phyloP scores from a whole-genome alignment of 2,888 invertebrate species.

The Hydroisotoma schaefferi region DNA sequence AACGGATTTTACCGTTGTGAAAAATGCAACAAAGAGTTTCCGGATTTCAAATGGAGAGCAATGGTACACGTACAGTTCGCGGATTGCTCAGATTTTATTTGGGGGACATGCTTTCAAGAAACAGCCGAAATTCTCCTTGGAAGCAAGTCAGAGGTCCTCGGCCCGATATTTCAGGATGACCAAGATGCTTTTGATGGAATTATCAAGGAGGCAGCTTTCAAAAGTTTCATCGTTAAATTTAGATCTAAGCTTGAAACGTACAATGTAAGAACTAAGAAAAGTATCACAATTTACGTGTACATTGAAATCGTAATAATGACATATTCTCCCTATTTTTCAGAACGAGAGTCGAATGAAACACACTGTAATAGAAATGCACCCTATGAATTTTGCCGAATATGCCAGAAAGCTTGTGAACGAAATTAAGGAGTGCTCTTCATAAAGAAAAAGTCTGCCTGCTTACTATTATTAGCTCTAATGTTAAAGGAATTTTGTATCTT shows the following conservation, averaged over 20 bases:
- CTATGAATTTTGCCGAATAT: constrained; percentile 73
- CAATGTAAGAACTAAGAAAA: constrained; percentile 83
- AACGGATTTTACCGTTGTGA: constrained; percentile 90
- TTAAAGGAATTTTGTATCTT: too few relatives aligned
- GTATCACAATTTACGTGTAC: too few relatives aligned
- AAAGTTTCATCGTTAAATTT: constrained; percentile 74
- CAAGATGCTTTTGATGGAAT: constrained; percentile 64
- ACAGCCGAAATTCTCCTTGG: constrained; percentile 74
- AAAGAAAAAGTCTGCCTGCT: too few relatives aligned
- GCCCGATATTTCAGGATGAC: constrained; percentile 60
- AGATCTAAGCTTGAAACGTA: constrained; percentile 86
- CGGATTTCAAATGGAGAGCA: constrained; percentile 80
- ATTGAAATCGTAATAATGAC: constrained; percentile 14
- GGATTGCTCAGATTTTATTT: constrained; percentile 82
- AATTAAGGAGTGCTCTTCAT: constrained; percentile 57
- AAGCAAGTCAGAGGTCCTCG: constrained; percentile 69
- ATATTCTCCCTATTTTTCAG: constrained; percentile 54
- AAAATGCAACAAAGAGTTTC: constrained; percentile 82
- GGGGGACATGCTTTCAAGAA: constrained; percentile 87
- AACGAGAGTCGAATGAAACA: constrained; percentile 78
- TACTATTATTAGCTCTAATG: too few relatives aligned
- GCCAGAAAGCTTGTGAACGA: constrained; percentile 68
- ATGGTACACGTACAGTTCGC: constrained; percentile 75
- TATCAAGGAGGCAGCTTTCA: constrained; percentile 73
- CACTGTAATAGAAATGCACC: constrained; percentile 65